Percentiles rank a stretch among this genome's conserved stretches.
Evolutionary conservation across 2,113 vertebrate genomes (phyloP).

Genomic region (Pseudonaja textilis): DNA sequence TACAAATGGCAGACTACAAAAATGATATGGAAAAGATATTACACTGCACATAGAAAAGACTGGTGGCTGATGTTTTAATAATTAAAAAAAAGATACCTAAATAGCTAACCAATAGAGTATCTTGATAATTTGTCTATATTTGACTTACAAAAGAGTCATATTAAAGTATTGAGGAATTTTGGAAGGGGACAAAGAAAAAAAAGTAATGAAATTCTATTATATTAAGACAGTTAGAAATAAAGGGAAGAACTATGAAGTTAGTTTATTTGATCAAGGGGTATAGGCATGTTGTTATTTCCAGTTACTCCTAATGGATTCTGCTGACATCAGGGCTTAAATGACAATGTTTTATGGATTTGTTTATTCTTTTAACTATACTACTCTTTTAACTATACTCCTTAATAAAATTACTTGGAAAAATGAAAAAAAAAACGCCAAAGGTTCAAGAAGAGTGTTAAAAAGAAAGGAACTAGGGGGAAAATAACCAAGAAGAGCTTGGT

Average conservation of each 20-base stretch:
- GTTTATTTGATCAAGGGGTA: background rate
- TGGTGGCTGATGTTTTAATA: background rate
- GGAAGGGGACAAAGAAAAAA: background rate
- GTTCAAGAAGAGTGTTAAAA: slow-evolving; percentile 27
- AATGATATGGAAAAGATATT: background rate
- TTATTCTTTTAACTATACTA: background rate
- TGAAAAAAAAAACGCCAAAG: background rate
- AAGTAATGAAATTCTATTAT: background rate
- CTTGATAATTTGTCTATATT: background rate
- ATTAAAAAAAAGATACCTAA: background rate
- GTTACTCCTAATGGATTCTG: background rate
- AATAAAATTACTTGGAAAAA: background rate
- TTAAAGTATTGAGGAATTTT: background rate
- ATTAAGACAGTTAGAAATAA: background rate
- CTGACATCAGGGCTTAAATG: background rate
- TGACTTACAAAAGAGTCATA: background rate
- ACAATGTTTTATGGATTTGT: background rate
- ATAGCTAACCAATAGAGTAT: background rate
- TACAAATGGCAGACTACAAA: background rate
- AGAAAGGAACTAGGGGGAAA: background rate
- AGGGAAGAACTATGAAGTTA: background rate
- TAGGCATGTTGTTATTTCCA: background rate
- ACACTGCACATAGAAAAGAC: background rate
- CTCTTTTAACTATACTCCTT: background rate
- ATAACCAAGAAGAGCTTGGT: background rate